Evolutionary conservation across 1,140 invertebrate species (phyloP).

Genomic region (Dendrolimus kikuchii): DNA sequence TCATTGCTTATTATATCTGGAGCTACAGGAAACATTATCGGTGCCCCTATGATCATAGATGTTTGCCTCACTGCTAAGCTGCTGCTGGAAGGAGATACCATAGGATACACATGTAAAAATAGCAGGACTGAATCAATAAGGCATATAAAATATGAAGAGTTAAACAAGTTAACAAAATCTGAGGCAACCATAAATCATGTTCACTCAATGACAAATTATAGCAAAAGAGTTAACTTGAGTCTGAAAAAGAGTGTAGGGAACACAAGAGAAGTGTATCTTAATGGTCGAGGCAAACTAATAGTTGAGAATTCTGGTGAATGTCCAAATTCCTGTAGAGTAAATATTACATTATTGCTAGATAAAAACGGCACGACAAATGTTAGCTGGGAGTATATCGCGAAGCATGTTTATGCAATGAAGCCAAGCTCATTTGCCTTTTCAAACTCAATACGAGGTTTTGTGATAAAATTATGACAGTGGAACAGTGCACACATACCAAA

Average conservation of each 20-base stretch:
- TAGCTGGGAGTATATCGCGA: constrained; percentile 73
- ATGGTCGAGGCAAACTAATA: constrained; percentile 73
- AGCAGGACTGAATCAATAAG: constrained; percentile 55
- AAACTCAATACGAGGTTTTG: constrained; percentile 79
- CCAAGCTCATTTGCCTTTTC: constrained; percentile 77
- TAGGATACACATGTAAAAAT: constrained; percentile 70
- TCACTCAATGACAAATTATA: constrained; percentile 33
- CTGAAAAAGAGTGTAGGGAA: constrained; percentile 70
- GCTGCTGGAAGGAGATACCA: constrained; percentile 37
- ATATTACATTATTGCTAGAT: constrained; percentile 75
- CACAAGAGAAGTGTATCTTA: constrained; percentile 70
- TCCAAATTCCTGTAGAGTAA: constrained; percentile 76
- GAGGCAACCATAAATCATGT: constrained; percentile 58
- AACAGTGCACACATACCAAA: constrained; percentile 66
- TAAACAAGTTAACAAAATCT: constrained; percentile 43
- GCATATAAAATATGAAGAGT: constrained; percentile 30
- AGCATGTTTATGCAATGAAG: constrained; percentile 77
- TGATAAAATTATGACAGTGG: constrained; percentile 88
- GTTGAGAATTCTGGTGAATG: constrained; percentile 78
- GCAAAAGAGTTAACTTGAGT: constrained; percentile 57
- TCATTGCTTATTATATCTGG: constrained; percentile 78
- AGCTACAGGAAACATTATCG: constrained; percentile 74
- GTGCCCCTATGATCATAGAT: constrained; percentile 63
- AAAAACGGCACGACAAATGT: constrained; percentile 69
- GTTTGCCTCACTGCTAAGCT: constrained; percentile 67